A percentile compares a stretch with the other conserved stretches of the same genome.
These are phyloP conservation scores for Scotopteryx bipunctaria DNA, from an alignment of 2,888 invertebrate species.

Conservation along the genomic window DNA sequence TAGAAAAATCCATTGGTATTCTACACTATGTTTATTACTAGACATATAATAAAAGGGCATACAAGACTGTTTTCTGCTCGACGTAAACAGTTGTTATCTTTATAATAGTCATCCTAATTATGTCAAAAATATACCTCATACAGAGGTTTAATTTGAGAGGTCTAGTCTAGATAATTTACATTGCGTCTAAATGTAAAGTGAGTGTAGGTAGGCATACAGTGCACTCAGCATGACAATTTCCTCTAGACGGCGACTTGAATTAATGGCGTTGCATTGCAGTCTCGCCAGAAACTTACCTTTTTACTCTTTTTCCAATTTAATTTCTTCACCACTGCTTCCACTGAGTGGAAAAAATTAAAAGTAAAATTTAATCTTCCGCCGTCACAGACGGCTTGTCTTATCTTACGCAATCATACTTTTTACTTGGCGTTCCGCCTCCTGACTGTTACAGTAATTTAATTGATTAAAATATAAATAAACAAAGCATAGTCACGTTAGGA, in stretches of 20 bases:
- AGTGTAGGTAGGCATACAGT: slow-evolving; percentile 23
- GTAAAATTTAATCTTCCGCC: slow-evolving; percentile 42
- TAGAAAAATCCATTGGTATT: too few relatives aligned
- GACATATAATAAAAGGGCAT: too few relatives aligned
- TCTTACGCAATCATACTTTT: neutral
- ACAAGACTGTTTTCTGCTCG: too few relatives aligned
- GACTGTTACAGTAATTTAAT: too few relatives aligned
- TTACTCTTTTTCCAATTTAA: slow-evolving; percentile 46
- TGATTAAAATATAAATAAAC: too few relatives aligned
- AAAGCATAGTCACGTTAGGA: too few relatives aligned
- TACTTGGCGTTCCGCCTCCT: neutral
- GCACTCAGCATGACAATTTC: slow-evolving; percentile 47
- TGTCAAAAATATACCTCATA: too few relatives aligned
- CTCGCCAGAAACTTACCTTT: slow-evolving; percentile 44
- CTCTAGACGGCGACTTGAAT: slow-evolving; percentile 49
- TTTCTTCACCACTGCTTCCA: slow-evolving; percentile 39
- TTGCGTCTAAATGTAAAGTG: slow-evolving; percentile 2
- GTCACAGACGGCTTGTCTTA: slow-evolving; percentile 29
- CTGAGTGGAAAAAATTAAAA: slow-evolving; percentile 40
- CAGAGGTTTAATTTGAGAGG: neutral
- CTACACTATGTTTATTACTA: too few relatives aligned
- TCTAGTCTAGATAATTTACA: neutral
- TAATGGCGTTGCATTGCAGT: slow-evolving; percentile 49
- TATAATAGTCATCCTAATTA: neutral
- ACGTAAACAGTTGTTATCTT: too few relatives aligned